Evolutionary conservation across 2,888 invertebrate species (phyloP).

Genomic region (Ormyrus thymus): DNA sequence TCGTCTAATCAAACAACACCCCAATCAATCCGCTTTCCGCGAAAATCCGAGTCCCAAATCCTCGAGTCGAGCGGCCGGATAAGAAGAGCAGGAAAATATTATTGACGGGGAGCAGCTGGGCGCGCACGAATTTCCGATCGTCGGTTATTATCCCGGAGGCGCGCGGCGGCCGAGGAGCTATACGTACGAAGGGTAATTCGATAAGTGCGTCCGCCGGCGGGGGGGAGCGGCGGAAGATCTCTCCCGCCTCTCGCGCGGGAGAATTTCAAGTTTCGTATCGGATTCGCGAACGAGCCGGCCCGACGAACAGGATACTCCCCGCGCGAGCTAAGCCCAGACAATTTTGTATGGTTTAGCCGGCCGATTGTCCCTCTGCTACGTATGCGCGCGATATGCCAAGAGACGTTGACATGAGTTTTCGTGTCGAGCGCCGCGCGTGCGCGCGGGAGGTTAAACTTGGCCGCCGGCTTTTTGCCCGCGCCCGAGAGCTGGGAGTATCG

Average conservation of each 20-base stretch:
- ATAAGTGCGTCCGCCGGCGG: too few relatives aligned
- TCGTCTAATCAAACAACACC: too few relatives aligned
- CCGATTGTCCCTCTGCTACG: background rate
- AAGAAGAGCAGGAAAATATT: constrained; percentile 3
- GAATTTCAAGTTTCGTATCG: constrained; percentile 50
- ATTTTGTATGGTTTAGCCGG: constrained; percentile 43
- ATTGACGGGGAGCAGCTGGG: too few relatives aligned
- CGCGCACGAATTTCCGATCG: background rate
- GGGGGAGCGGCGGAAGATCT: too few relatives aligned
- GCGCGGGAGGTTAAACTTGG: background rate
- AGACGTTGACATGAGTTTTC: constrained; percentile 29
- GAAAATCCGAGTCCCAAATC: background rate
- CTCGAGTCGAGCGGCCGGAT: background rate
- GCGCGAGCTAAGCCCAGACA: constrained; percentile 40
- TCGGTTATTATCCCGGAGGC: too few relatives aligned
- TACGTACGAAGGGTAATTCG: too few relatives aligned
- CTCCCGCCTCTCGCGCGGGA: too few relatives aligned
- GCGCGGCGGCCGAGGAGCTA: too few relatives aligned
- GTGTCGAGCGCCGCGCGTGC: background rate
- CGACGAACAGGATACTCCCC: constrained; percentile 56
- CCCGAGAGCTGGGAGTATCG: background rate
- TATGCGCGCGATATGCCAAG: background rate
- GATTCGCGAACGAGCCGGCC: constrained; percentile 40
- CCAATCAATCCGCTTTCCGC: too few relatives aligned
- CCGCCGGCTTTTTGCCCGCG: background rate